These are phyloP conservation scores for Phocides pigmalion DNA, from an alignment of 1,140 invertebrate species.

Conservation along the genomic window DNA sequence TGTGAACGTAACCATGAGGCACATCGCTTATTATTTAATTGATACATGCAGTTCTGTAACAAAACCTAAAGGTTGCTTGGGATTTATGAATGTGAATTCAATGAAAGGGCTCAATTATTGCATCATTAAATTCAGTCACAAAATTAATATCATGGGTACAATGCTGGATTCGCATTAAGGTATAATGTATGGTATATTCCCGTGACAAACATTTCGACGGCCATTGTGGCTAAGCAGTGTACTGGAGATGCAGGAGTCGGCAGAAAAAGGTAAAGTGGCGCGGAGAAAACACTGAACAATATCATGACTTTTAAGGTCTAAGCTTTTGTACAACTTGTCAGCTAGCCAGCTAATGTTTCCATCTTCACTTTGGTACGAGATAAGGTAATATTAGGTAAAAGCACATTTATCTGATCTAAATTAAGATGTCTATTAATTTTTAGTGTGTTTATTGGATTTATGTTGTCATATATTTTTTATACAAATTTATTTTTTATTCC, in stretches of 20 bases:
- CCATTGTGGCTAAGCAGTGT: not conserved
- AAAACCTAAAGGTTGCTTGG: not conserved
- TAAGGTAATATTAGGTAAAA: not conserved
- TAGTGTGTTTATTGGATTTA: too few relatives aligned
- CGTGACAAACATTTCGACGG: not conserved
- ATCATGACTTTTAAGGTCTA: not conserved
- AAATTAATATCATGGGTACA: not conserved
- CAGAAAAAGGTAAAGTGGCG: conserved; percentile 19
- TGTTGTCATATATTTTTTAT: too few relatives aligned
- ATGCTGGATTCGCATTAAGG: not conserved
- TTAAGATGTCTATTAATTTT: too few relatives aligned
- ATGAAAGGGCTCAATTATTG: not conserved
- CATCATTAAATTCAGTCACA: not conserved
- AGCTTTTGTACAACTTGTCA: not conserved
- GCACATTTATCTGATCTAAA: too few relatives aligned
- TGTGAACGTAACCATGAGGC: not conserved
- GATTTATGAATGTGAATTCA: not conserved
- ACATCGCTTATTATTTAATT: not conserved
- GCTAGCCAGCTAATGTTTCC: too few relatives aligned
- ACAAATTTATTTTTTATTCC: too few relatives aligned
- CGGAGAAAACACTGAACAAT: not conserved
- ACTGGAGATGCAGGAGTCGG: conserved; percentile 5
- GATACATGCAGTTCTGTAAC: not conserved
- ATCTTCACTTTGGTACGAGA: not conserved
- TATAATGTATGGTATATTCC: not conserved